These are phyloP conservation scores for Psittacara wagleri DNA, from an alignment of 2,113 vertebrate species.

Conservation along the genomic window DNA sequence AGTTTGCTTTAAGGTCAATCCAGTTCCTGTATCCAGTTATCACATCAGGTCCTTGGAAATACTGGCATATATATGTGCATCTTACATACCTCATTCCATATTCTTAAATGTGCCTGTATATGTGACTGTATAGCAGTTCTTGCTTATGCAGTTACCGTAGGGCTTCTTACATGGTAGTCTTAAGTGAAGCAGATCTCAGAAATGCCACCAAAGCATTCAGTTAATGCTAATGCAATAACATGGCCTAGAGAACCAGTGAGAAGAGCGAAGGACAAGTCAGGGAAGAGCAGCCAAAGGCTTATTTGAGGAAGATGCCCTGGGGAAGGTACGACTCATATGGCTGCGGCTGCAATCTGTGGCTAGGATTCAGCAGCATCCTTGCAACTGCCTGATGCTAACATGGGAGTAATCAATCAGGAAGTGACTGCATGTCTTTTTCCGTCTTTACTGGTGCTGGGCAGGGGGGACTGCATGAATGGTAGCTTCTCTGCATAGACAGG, in stretches of 20 bases:
- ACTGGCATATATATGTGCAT: background rate
- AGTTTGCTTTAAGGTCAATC: background rate
- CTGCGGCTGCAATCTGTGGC: background rate
- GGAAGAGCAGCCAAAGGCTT: background rate
- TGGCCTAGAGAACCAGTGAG: background rate
- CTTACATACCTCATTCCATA: background rate
- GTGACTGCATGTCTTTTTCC: background rate
- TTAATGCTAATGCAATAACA: background rate
- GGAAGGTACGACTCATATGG: fast-evolving
- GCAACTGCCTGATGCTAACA: background rate
- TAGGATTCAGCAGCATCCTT: background rate
- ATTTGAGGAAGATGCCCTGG: background rate
- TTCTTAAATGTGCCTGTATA: background rate
- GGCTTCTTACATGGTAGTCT: background rate
- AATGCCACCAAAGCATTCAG: background rate
- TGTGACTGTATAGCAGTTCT: background rate
- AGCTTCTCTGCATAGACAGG: background rate
- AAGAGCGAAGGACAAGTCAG: background rate
- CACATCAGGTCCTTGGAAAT: background rate
- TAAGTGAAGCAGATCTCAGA: background rate
- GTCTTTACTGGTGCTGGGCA: background rate
- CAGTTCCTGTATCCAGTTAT: background rate
- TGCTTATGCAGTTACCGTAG: background rate
- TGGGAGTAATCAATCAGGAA: background rate
- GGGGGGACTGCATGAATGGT: background rate